Base-by-base conservation (phyloP, 2,797 vertebrate species). In the Gambelia wislizenii region DNA sequence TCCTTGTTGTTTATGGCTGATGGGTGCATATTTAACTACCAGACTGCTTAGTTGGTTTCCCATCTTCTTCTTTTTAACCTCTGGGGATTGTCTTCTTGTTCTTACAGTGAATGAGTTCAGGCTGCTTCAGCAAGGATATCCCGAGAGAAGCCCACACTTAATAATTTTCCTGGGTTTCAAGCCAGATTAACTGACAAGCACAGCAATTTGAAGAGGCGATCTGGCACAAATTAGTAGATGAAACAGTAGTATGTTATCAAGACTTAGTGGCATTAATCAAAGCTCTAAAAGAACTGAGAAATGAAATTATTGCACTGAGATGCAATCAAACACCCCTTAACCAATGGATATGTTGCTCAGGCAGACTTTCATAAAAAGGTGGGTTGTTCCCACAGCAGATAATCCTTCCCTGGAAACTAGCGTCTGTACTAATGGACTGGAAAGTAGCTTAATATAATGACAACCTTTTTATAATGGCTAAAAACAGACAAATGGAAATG, bases 381-480 rank as follows among this genome's bases (percentile, higher is more conserved):
- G 52, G 77, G 44, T 64, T 67, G 77, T 39, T 61, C 77, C 44
- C 70, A n/a, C 16, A 64, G 56, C 59, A 75, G 27, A 47, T 76
- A 83, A 67, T 70, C 56, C 47, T 74, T 64, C n/a, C 47, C 77
- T 52, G 4, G 12, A 61, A 42, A 39, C 42, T 52, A 44, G 30
- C 56, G 82, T 75, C 84, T 54, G n/a, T 88, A 76, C 70, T 76
- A 88, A 88, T 86, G 88, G 67, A 36, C 86, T 82, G 86, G 44
- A 81, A 86, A 89, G 70, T 30, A 64, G 44, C 69, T 75, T 85
- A 89, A 81, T 81, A 69, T 52, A 81, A 85, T 81, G 69, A 64
- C 78, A 82, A 67, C 69, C 49, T 18, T 88, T 64, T 79, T 7
- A 84, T 52, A 89, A 56, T 33, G 5, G 49, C 61, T 75, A 30